These are phyloP conservation scores for Amblyteles armatorius DNA, from an alignment of 2,888 invertebrate species.

Conservation along the genomic window DNA sequence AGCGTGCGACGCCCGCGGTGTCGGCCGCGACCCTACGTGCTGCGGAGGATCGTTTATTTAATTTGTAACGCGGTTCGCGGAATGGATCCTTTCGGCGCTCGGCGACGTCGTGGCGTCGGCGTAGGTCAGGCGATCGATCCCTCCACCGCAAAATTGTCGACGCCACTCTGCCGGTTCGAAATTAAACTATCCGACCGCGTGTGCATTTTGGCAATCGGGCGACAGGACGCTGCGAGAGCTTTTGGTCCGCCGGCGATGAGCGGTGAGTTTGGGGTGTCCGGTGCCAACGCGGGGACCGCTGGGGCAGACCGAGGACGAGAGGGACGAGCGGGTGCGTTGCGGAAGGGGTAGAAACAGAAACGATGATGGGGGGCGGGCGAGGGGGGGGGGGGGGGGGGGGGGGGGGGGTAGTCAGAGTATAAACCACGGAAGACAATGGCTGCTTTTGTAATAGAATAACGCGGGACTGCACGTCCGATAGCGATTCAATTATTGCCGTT, in stretches of 20 bases:
- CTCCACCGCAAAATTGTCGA: slow-evolving; percentile 68
- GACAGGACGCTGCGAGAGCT: slow-evolving; percentile 37
- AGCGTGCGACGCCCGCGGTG: slow-evolving; percentile 37
- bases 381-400: slow-evolving; percentile 41
- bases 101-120: slow-evolving; percentile 59
- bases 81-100: slow-evolving; percentile 43
- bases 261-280: slow-evolving; percentile 57
- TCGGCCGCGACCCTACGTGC: slow-evolving; percentile 13
- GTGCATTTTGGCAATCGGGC: slow-evolving; percentile 63
- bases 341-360: slow-evolving; percentile 32
- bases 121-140: slow-evolving; percentile 65
- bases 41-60: slow-evolving; percentile 57
- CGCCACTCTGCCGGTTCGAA: slow-evolving; percentile 57
- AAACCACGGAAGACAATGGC: slow-evolving; percentile 82
- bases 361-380: slow-evolving; percentile 19
- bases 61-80: slow-evolving; percentile 59
- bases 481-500: slow-evolving; percentile 83
- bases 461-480: slow-evolving; percentile 80
- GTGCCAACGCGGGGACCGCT: slow-evolving; percentile 26
- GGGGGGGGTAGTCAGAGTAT: slow-evolving; percentile 75
- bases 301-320: slow-evolving; percentile 17
- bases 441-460: slow-evolving; percentile 83
- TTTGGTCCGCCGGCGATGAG: slow-evolving; percentile 51
- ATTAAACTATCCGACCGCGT: slow-evolving; percentile 67
- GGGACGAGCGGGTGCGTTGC: slow-evolving; percentile 27